A percentile compares a stretch with the other conserved stretches of the same genome.
phyloP scores from a whole-genome alignment of 2,113 vertebrate species.

The Etia nguti region DNA sequence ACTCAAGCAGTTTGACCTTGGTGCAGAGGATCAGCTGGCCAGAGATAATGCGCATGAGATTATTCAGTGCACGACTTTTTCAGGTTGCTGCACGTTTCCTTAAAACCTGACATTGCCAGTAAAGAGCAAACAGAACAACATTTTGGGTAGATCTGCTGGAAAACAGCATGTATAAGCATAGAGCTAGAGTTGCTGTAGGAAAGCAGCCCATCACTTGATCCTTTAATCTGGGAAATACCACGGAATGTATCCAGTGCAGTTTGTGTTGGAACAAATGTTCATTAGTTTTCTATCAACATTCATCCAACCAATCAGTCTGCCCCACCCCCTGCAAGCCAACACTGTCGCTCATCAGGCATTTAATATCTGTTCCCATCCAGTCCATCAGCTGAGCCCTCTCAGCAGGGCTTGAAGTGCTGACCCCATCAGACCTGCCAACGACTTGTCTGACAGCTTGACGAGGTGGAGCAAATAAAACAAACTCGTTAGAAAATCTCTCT shows the following conservation, averaged over 20 bases:
- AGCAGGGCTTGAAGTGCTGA: conserved; percentile 26
- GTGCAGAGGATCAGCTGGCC: neutral
- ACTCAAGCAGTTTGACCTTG: neutral
- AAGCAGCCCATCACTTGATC: neutral
- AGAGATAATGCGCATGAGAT: neutral
- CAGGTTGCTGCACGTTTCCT: neutral
- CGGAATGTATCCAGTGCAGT: neutral
- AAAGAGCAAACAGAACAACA: neutral
- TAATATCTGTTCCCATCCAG: conserved; percentile 24
- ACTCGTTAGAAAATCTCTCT: neutral
- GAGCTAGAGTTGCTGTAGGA: neutral
- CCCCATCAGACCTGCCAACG: conserved; percentile 15
- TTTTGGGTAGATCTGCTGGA: neutral
- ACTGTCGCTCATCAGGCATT: neutral
- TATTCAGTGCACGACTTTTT: neutral
- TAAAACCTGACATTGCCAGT: neutral
- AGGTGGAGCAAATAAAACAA: neutral
- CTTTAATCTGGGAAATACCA: neutral
- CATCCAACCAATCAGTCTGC: neutral
- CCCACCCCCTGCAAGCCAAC: neutral
- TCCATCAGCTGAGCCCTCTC: neutral
- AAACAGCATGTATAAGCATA: neutral
- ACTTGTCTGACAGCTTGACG: conserved; percentile 20
- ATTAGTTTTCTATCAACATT: neutral
- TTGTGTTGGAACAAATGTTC: neutral